Evolutionary conservation across 1,140 invertebrate genomes (phyloP), one percentile per base, ranked within the genome.

Genomic region (Neodiprion pinetum): DNA sequence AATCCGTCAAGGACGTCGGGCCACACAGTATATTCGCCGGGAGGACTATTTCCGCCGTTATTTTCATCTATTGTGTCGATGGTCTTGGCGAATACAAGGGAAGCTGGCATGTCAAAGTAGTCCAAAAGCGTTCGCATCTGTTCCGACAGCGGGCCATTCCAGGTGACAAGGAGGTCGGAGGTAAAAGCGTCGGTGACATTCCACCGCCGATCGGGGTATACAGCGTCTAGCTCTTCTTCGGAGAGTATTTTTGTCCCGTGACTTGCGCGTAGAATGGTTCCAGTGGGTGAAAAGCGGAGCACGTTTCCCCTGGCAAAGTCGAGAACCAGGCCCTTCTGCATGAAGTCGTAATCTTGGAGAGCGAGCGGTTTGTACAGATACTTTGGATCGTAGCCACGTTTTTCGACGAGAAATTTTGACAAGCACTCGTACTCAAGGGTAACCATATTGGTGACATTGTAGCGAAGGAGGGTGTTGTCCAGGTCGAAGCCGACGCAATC

Each of bases 401-500:
- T 74, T 21, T 92, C 82, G 1, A 95, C 90, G 21, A 96, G 79
- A 82, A 89, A 95, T 14, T 91, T 89, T 1, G 91, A 86, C 8
- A 95, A 78, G 7, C 90, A 82, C 14, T 92, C 84, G 80, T 95
- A 95, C 70, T 92, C 92, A 72, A 95, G 81, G 61, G 90, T 83
- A 21, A 92, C 88, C 84, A 93, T 86, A 76, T 91, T 90, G 23
- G 87, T 89, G 4, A 95, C 83, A 78, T 94, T 93, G 76, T 95
- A 96, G 70, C 90, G 87, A 47, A 93, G 87, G 48, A 95, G 77
- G 1, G 94, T 95, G 80, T 95, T 93, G 79, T 96, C 95, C 75
- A 96, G 87, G 86, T 96, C 95, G 83, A 96, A 96, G 10, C 95
- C 95, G 73, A 95, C 90, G 73, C 92, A 94, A 80, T 95, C 93